Base-by-base conservation (phyloP, 2,113 vertebrate species). In the Sciurus niger region DNA sequence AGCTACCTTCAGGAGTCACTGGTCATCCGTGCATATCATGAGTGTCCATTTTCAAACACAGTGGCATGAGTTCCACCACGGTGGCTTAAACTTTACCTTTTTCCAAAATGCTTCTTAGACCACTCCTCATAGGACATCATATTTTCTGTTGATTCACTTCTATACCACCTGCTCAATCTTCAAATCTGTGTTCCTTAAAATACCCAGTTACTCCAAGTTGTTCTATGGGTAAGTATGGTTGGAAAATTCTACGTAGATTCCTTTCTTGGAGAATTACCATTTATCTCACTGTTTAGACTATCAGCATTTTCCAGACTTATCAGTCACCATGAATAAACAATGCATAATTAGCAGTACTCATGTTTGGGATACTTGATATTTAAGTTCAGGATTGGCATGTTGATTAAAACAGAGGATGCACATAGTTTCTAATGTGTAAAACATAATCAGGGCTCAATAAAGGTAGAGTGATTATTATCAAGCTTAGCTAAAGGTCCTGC, bases 131-230 rank as follows among this genome's bases (percentile, higher is more conserved):
- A 6, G 46, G 46, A 48, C 6, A 48, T 1, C 46, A 48, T 48
- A 48, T 48, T 48, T 48, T 48, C 46, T 48, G 46, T 48, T 48
- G 46, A 48, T 48, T 48, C 46, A 48, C 46, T 48, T 48, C 46
- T 48, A 48, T 48, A 48, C 46, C 9, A 48, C 46, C 46, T 8
- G 46, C 46, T 48, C 6, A 48, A 48, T 48, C 46, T 48, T 48
- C 46, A 48, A 48, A 48, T 48, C 46, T 48, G 46, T 48, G 8
- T 88, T 84, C 43, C 76, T 91, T 83, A 90, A 96, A 74, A 43
- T 91, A 65, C 0, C 2, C 6, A 37, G 34, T 25, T 51, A 43
- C 12, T 3, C 16, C 24, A 25, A 88, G 84, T 10, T 84, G 67
- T 37, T 79, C 55, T 37, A 28, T 40, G n/a, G 37, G 22, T 60